Evolutionary conservation across 1,140 invertebrate species (phyloP), one percentile per base, ranked within the genome.

Genomic region (Saxidomus purpurata): DNA sequence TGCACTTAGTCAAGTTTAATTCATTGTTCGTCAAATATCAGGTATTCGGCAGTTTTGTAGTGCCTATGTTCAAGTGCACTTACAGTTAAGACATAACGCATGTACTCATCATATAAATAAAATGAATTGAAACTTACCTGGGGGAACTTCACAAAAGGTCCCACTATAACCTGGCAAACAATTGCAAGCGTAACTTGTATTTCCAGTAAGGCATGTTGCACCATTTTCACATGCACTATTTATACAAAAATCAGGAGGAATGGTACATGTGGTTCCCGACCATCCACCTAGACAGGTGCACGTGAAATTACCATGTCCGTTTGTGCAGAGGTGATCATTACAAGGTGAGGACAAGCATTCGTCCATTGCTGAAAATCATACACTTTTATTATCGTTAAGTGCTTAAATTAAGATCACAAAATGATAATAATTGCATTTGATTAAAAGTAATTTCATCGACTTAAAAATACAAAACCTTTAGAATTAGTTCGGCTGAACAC

Each of bases 231-330:
- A 88, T 17, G 38, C 77, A 63, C 81, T 67, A 22, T 55, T 34
- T 22, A 38, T 63, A 59, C 86, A 88, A 40, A 71, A 81, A 49
- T 88, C 77, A 2, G 86, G 86, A 19, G 40, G 76, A 34, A 38
- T 81, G 47, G 61, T 40, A 59, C 86, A 88, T n/a, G n/a, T n/a
- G n/a, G n/a, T n/a, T n/a, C n/a, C n/a, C n/a, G n/a, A n/a, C n/a
- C n/a, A n/a, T n/a, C 77, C 86, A 1, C 63, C 77, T 19, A 28
- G 34, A 52, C 86, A 88, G 17, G 79, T 81, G 36, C 86, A 88
- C n/a, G 19, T 55, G 31, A 34, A 88, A 31, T 31, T 49, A 36
- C 22, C 47, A 22, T 80, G 38, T 15, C 43, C 55, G 55, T 81
- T 74, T 34, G 31, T 63, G 25, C 86, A 88, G 22, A 40, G 34